Base-by-base conservation (phyloP, 2,113 vertebrate genomes). In the Elanoides forficatus region DNA sequence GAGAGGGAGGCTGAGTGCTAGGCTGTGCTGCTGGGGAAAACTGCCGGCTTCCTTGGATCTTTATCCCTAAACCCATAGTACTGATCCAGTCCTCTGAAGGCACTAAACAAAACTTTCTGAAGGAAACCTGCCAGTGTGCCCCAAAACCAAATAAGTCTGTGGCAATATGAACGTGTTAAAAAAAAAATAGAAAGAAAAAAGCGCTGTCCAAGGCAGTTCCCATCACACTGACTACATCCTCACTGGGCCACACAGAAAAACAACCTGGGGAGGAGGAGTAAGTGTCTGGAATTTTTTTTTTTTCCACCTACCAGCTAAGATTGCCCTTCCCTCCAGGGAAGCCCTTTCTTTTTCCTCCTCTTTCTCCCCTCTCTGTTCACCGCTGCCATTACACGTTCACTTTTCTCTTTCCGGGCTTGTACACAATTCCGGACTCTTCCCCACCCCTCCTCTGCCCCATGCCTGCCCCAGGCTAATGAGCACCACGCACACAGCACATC, bases 401-500 rank as follows among this genome's bases (percentile, higher is more conserved):
- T 76, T 93, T 83, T 32, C 40, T 73, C n/a, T 66, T 65, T 87
- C 36, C 5, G 1, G 59, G 26, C 29, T 68, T 56, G 13, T 38
- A 84, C 14, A 58, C 34, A 48, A 22, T 20, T 74, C 48, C 17
- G 7, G 21, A 36, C 20, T 56, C 45, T 73, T 60, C 36, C 43
- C 34, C 14, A 30, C 7, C 40, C 9, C 26, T 52, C 40, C 75
- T 87, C 84, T 83, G 21, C n/a, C 38, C 15, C 16, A 14, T 6
- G 32, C 27, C 42, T 45, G 32, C 8, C 29, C 48, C 20, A 38
- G 4, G 12, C 16, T 75, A 26, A 34, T 5, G 42, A 53, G 14
- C 79, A 87, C 8, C 13, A 3, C 0, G 0, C 29, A 36, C 42
- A 58, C 12, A 15, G 34, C 43, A 27, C 17, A 15, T 11, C n/a